phyloP scores from a whole-genome alignment of 1,140 invertebrate genomes.

The Eueides isabella region DNA sequence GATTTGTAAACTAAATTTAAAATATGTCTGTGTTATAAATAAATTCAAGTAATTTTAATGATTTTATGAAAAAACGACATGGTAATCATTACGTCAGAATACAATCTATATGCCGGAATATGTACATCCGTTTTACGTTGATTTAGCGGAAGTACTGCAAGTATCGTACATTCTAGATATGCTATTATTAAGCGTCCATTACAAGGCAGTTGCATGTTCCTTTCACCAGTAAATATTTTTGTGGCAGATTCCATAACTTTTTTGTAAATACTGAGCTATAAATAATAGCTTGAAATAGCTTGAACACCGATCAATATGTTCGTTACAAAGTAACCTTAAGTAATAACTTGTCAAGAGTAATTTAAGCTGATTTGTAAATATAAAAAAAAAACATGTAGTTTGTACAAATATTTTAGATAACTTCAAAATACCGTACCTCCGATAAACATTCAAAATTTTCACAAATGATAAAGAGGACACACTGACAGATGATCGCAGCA shows the following conservation, averaged over 20 bases:
- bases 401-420: constrained; percentile 16
- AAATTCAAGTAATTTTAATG: not conserved
- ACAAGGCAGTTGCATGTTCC: constrained; percentile 39
- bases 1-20: constrained; percentile 46
- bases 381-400: constrained; percentile 33
- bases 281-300: constrained; percentile 36
- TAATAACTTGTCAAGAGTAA: not conserved
- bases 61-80: not conserved
- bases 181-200: constrained; percentile 39
- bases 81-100: not conserved
- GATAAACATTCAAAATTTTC: constrained; percentile 29
- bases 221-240: constrained; percentile 45
- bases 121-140: constrained; percentile 24
- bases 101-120: constrained; percentile 30
- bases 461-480: constrained; percentile 33
- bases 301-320: constrained; percentile 36
- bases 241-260: constrained; percentile 29
- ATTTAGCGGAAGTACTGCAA: constrained; percentile 35
- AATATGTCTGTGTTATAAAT: constrained; percentile 13
- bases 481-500: constrained; percentile 28
- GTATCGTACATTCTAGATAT: constrained; percentile 39
- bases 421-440: constrained; percentile 30
- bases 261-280: constrained; percentile 40
- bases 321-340: not conserved
- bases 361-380: not conserved